phyloP scores from a whole-genome alignment of 2,888 invertebrate genomes.

The Acanthacorydalis orientalis region DNA sequence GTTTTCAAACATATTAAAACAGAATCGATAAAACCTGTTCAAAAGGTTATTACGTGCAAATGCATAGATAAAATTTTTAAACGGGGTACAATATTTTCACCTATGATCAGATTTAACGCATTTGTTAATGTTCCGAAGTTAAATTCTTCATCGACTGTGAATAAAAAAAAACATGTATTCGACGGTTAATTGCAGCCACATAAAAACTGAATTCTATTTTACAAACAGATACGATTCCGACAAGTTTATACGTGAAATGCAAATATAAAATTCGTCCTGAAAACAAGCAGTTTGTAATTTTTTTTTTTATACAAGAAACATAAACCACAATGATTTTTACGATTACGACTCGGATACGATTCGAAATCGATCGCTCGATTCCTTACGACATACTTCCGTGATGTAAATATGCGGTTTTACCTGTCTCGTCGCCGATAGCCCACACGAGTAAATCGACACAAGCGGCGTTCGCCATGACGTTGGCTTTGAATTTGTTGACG shows the following conservation, averaged over 20 bases:
- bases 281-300: not conserved
- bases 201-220: not conserved
- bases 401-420: constrained; percentile 31
- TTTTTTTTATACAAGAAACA: too few relatives aligned
- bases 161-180: constrained; percentile 9
- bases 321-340: too few relatives aligned
- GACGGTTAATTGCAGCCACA: not conserved
- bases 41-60: not conserved
- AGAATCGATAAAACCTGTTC: not conserved
- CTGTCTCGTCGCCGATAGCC: constrained; percentile 94
- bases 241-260: not conserved
- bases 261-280: not conserved
- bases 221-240: not conserved
- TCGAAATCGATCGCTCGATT: too few relatives aligned
- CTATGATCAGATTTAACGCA: constrained; percentile 53
- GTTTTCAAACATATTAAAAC: not conserved
- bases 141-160: constrained; percentile 56
- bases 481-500: constrained; percentile 82
- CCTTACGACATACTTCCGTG: too few relatives aligned
- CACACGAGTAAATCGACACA: constrained; percentile 95
- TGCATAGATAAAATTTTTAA: not conserved
- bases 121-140: constrained; percentile 54
- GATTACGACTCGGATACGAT: too few relatives aligned
- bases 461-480: constrained; percentile 92
- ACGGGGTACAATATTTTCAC: constrained; percentile 24